These are phyloP conservation scores for Torymus auratus DNA, from an alignment of 2,888 invertebrate genomes.

Conservation along the genomic window DNA sequence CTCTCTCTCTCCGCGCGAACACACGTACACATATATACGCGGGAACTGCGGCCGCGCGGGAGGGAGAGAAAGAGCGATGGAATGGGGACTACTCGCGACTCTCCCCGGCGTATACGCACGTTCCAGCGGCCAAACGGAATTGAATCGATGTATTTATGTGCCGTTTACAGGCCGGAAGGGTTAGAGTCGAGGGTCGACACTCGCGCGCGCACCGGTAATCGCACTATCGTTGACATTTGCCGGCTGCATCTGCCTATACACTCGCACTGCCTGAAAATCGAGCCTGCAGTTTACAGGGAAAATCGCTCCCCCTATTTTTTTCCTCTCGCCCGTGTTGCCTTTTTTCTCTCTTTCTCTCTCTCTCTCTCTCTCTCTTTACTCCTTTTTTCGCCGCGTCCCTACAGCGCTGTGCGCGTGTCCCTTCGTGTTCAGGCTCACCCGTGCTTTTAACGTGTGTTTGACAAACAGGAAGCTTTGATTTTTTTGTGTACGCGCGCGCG, in stretches of 20 bases:
- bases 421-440: slow-evolving; percentile 39
- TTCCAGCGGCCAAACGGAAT: slow-evolving; percentile 74
- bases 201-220: slow-evolving; percentile 71
- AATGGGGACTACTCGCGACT: slow-evolving; percentile 29
- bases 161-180: slow-evolving; percentile 73
- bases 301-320: slow-evolving; percentile 37
- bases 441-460: slow-evolving; percentile 56
- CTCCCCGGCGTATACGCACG: slow-evolving; percentile 53
- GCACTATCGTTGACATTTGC: slow-evolving; percentile 63
- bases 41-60: slow-evolving; percentile 39
- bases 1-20: slow-evolving; percentile 40
- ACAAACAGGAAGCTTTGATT: slow-evolving; percentile 58
- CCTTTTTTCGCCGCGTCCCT: background rate
- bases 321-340: background rate
- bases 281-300: slow-evolving; percentile 59
- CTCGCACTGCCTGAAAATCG: slow-evolving; percentile 64
- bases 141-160: slow-evolving; percentile 77
- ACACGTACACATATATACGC: slow-evolving; percentile 23
- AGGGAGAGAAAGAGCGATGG: slow-evolving; percentile 51
- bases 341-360: slow-evolving; percentile 3
- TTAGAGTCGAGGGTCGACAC: slow-evolving; percentile 67
- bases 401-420: slow-evolving; percentile 8
- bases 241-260: slow-evolving; percentile 56
- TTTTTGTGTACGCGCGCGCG: slow-evolving; percentile 39
- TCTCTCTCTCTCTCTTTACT: background rate